A percentile compares a stretch with the other conserved stretches of the same genome.
These are phyloP conservation scores for Agapostemon virescens DNA, from an alignment of 2,888 invertebrate species.

Conservation along the genomic window DNA sequence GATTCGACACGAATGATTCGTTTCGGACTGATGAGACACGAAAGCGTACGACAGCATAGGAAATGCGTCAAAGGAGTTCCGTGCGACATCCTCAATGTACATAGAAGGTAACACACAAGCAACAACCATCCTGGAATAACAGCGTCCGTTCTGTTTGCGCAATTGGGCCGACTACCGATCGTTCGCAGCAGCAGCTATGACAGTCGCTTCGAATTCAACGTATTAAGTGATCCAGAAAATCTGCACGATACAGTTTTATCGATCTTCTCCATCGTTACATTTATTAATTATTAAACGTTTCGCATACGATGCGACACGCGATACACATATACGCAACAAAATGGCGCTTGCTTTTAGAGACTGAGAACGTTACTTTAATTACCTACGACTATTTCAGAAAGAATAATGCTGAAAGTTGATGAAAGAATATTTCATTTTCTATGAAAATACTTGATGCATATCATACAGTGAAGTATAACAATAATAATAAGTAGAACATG, in stretches of 20 bases:
- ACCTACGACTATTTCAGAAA: neutral
- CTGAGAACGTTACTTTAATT: neutral
- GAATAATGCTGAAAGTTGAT: neutral
- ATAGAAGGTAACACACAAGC: slow-evolving; percentile 73
- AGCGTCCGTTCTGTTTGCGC: slow-evolving; percentile 66
- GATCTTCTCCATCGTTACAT: neutral
- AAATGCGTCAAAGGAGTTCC: slow-evolving; percentile 49
- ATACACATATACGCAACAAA: neutral
- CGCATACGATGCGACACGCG: neutral
- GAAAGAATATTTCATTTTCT: neutral
- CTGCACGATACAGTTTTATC: neutral
- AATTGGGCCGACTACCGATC: slow-evolving; percentile 59
- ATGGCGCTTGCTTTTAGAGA: neutral
- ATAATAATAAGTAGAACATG: neutral
- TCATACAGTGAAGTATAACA: neutral
- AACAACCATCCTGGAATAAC: slow-evolving; percentile 75
- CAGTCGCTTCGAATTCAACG: slow-evolving; percentile 19
- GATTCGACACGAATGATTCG: slow-evolving; percentile 41
- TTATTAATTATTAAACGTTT: neutral
- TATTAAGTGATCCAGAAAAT: neutral
- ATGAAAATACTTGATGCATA: neutral
- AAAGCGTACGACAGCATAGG: slow-evolving; percentile 62
- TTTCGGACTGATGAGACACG: slow-evolving; percentile 59
- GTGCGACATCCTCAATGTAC: slow-evolving; percentile 60
- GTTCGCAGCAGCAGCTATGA: slow-evolving; percentile 58